These are phyloP conservation scores for Graptemys geographica DNA, from an alignment of 2,797 vertebrate genomes.

Conservation along the genomic window DNA sequence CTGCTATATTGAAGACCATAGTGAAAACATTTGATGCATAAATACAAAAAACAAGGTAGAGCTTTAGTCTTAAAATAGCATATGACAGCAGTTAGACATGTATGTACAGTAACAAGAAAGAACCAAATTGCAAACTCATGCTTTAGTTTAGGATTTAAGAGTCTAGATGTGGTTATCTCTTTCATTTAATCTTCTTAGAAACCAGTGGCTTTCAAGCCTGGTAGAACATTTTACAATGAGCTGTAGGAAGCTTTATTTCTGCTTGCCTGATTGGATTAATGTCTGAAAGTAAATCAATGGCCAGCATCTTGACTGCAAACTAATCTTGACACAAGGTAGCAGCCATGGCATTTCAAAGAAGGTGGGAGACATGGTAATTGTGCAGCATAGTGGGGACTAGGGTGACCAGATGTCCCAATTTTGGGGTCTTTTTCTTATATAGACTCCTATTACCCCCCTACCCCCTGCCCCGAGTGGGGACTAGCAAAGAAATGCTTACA, in stretches of 20 bases:
- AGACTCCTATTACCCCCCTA: no score
- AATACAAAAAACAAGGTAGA: slow-evolving; percentile 22
- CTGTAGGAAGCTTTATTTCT: slow-evolving; percentile 60
- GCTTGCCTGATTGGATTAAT: slow-evolving; percentile 50
- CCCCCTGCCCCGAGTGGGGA: neutral
- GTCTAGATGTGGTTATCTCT: slow-evolving; percentile 35
- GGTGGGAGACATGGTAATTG: neutral
- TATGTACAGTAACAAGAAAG: neutral
- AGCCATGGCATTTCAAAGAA: neutral
- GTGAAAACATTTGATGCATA: slow-evolving; percentile 12
- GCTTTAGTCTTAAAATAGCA: slow-evolving; percentile 25
- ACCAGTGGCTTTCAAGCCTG: slow-evolving; percentile 31
- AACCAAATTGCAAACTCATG: slow-evolving; percentile 34
- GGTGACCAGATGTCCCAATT: no score
- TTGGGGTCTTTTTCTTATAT: no score
- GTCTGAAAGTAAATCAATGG: slow-evolving; percentile 34
- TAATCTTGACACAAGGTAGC: slow-evolving; percentile 17
- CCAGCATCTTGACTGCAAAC: neutral
- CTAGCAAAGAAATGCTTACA: neutral
- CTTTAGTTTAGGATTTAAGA: slow-evolving; percentile 47
- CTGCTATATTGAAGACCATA: neutral
- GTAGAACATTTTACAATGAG: neutral
- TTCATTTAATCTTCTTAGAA: slow-evolving; percentile 70
- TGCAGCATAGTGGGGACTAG: neutral
- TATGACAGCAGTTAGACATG: neutral